Evolutionary conservation across 2,113 vertebrate genomes (phyloP), one percentile per base, ranked within the genome.

Genomic region (Uropsilus gracilis): DNA sequence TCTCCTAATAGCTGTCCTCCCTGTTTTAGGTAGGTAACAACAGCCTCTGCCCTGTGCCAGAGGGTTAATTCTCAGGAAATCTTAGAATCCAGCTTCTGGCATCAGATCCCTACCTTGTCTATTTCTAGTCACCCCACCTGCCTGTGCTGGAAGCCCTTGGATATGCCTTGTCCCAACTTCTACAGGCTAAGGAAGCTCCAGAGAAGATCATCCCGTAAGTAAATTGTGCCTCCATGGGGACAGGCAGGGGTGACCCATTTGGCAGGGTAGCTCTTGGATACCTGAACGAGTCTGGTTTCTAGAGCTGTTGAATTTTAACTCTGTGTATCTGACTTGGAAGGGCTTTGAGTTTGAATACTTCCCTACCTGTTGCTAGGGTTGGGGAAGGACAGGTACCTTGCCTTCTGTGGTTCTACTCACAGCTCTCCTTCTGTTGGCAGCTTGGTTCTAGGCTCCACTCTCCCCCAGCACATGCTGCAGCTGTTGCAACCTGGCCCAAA

Each of bases 91-190:
- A 42, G 44, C 57, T 93, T 81, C 76, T 55, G 81, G 61, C 64
- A 50, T 78, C 61, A 93, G 71, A 97, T n/a, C 68, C 57, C 10
- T 80, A 80, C 32, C 94, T 26, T 97, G 22, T 98, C 59, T 97
- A 96, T 94, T 98, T 98, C 94, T 98, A 99, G 98, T 99, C 98
- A 39, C 98, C 99, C 0, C 99, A 99, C 0, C 97, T 99, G 93
- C 98, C 98, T 0, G 99, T 99, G 96, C 98, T 99, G 96, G 99
- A 99, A 98, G 99, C 99, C 11, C 98, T 98, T 14, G 99, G 99
- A 22, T 99, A 99, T 3, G 98, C 99, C 44, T 98, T 99, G 92
- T 99, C 99, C 0, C 99, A 99, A 97, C 98, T 99, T 63, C 98
- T 99, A n/a, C 99, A 99, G 94, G 98, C 98, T 80, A 99, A 98